A percentile compares a stretch with the other conserved stretches of the same genome.
phyloP scores from a whole-genome alignment of 1,140 invertebrate genomes.

The Oedothorax gibbosus region DNA sequence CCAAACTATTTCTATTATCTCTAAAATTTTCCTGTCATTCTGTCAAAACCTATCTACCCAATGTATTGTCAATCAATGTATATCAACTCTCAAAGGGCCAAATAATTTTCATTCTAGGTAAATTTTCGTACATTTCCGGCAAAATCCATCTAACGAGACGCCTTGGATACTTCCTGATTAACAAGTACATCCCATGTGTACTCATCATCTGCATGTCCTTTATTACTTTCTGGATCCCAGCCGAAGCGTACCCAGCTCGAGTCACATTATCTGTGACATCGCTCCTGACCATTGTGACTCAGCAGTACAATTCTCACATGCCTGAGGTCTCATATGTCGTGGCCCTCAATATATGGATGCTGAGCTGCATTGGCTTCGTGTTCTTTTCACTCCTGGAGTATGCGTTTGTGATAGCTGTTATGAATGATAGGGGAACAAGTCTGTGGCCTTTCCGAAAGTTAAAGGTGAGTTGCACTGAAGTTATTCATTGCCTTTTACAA shows the following conservation, averaged over 20 bases:
- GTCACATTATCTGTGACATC: conserved; percentile 74
- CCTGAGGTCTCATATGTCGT: conserved; percentile 71
- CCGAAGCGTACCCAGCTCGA: conserved; percentile 62
- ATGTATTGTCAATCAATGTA: too few species aligned
- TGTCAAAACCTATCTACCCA: too few species aligned
- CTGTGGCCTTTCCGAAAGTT: conserved; percentile 46
- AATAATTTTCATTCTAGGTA: conserved; percentile 34
- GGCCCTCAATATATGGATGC: conserved; percentile 73
- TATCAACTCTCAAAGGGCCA: too few species aligned
- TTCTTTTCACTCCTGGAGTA: conserved; percentile 87
- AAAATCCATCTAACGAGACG: conserved; percentile 51
- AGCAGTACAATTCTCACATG: conserved; percentile 70
- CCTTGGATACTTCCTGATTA: conserved; percentile 62
- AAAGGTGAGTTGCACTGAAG: conserved; percentile 12
- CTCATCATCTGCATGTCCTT: conserved; percentile 62
- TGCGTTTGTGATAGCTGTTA: conserved; percentile 91
- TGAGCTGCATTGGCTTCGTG: conserved; percentile 83
- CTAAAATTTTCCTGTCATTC: too few species aligned
- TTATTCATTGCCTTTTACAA: neutral
- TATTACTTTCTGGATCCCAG: conserved; percentile 63
- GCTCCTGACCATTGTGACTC: conserved; percentile 77
- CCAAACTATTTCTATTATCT: too few species aligned
- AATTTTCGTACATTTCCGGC: conserved; percentile 59
- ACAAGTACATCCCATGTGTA: conserved; percentile 62
- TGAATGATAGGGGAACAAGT: conserved; percentile 72